A percentile compares a stretch with the other conserved stretches of the same genome.
Evolutionary conservation across 1,140 invertebrate species (phyloP).

Genomic region (Pseudomyrmex dendroicus): DNA sequence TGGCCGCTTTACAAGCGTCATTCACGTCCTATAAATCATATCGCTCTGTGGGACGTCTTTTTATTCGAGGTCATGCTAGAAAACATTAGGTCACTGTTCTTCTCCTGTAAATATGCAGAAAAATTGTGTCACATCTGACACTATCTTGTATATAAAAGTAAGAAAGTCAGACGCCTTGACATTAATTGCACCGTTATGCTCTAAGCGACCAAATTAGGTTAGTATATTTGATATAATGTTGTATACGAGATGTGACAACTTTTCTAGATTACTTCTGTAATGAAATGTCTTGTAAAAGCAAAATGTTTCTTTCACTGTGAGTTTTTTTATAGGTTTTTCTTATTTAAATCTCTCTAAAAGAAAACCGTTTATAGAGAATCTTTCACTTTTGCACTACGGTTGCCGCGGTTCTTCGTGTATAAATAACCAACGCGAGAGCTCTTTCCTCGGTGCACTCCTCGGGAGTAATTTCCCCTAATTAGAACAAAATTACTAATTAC

Average conservation of each 20-base stretch:
- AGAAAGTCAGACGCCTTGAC: background rate
- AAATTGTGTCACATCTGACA: conserved; percentile 49
- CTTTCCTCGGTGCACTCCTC: conserved; percentile 7
- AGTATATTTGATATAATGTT: background rate
- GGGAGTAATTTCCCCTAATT: conserved; percentile 67
- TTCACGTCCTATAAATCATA: conserved; percentile 69
- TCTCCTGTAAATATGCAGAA: conserved; percentile 43
- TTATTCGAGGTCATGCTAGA: conserved; percentile 51
- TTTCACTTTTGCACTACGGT: conserved; percentile 31
- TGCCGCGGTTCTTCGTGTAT: conserved; percentile 6
- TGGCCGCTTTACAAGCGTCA: conserved; percentile 71
- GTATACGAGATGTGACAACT: no score
- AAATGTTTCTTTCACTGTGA: background rate
- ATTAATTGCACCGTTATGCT: background rate
- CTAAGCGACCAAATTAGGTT: background rate
- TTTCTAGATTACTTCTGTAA: background rate
- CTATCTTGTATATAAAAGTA: background rate
- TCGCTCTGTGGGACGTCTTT: conserved; percentile 46
- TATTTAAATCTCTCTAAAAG: conserved; percentile 8
- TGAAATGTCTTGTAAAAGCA: background rate
- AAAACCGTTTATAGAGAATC: conserved; percentile 46
- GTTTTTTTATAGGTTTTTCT: no score
- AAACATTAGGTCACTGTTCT: conserved; percentile 49
- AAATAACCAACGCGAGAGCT: conserved; percentile 28
- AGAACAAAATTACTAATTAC: conserved; percentile 73